Base-by-base conservation (phyloP, 2,113 vertebrate species). In the Amphilophus citrinellus region DNA sequence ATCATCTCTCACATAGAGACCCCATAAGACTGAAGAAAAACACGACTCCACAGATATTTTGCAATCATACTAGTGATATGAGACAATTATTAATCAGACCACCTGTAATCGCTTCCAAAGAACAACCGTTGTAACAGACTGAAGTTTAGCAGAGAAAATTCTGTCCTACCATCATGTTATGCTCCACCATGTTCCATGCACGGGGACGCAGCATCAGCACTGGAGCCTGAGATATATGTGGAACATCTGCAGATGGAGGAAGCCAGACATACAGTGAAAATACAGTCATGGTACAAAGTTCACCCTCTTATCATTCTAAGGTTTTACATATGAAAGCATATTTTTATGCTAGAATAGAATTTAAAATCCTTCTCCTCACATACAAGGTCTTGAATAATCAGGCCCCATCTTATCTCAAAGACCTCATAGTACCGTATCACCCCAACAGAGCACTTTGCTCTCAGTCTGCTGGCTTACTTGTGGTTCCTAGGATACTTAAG, bases 111-210 rank as follows among this genome's bases (percentile, higher is more conserved):
- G 17, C 5, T 50, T 71, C 24, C 44, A 50, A 1, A 18, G 50
- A 71, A 71, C 66, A 30, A 71, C 66, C 44, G 11, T 1, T n/a
- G 18, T 14, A 63, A 63, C 32, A 39, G 20, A 63, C 32, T 53
- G 66, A 20, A 6, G 10, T 22, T n/a, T 20, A 4, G 9, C 20
- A 24, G 61, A 15, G 20, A 17, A 39, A 8, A 0, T 1, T 18
- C 11, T 10, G 7, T 8, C 15, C 11, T 95, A 97, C 96, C 96
- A 97, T 93, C 92, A 96, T 87, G 65, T 95, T 95, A 92, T 96
- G 94, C 53, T 97, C 95, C 57, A 95, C 93, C 95, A 97, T 96
- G 81, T 97, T 96, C 96, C 96, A 97, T 10, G 96, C 96, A 47
- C 96, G 94, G 6, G 96, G 96, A 6, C 96, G 95, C 20, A 97